Evolutionary conservation across 2,113 vertebrate species (phyloP), one percentile per base, ranked within the genome.

Genomic region (Datnioides undecimradiatus): DNA sequence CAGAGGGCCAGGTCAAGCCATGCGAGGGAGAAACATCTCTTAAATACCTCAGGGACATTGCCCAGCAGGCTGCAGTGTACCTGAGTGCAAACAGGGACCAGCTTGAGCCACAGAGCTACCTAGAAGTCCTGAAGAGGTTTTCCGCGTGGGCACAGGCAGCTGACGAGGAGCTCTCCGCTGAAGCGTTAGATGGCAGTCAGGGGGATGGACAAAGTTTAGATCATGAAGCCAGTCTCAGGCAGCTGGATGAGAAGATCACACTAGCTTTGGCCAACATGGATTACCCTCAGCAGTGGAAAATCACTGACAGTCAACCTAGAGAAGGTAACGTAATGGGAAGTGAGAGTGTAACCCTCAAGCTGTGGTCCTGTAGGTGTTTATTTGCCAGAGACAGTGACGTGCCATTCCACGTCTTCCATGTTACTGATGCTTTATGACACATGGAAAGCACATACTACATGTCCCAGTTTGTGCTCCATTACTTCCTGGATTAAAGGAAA

Each of bases 201-300:
- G 45, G 41, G 25, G 73, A 68, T 34, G 58, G 54, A 40, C 40
- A n/a, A 13, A 51, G 89, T 13, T 67, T 95, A 70, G 89, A 63
- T 0, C 70, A 49, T 3, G 88, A 89, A 77, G 91, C 25, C 9
- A 87, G 1, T 41, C 93, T 77, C 84, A 89, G 1, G 84, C 80
- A 3, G 29, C 77, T 97, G 88, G 96, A 97, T 64, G 91, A 95
- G 83, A 87, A 51, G 49, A 88, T 94, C 6, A 93, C 95, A 51
- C 88, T 93, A 88, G 96, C 96, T 0, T 4, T 96, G 89, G 94
- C 95, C 49, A 95, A 95, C 83, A 87, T 96, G 90, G 94, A 95
- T 63, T 90, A 94, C 72, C 94, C 93, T 11, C 82, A 59, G 4
- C 86, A 91, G n/a, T 98, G 96, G 96, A 95, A 91, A 55, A 75